These are phyloP conservation scores for Megaceryle torquata DNA, from an alignment of 2,113 vertebrate species.

Conservation along the genomic window DNA sequence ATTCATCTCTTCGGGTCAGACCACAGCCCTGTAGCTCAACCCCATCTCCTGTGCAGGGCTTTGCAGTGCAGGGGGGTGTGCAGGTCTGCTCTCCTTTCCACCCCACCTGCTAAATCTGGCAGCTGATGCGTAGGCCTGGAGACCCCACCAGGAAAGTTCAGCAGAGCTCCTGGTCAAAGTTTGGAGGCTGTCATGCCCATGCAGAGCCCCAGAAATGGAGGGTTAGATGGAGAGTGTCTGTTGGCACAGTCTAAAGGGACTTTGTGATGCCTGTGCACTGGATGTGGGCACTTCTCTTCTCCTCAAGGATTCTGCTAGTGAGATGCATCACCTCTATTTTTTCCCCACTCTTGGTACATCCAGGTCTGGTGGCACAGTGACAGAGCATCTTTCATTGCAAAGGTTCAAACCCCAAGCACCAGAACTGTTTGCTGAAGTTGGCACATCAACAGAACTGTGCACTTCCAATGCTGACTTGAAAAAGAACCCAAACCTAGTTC, in stretches of 20 bases:
- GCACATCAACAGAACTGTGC: not conserved
- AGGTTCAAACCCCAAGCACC: not conserved
- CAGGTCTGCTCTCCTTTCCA: not conserved
- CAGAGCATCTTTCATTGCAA: not conserved
- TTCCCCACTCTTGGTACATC: not conserved
- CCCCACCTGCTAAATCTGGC: not conserved
- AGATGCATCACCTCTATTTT: not conserved
- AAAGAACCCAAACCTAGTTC: not conserved
- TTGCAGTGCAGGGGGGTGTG: accelerated
- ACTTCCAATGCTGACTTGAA: not conserved
- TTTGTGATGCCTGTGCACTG: not conserved
- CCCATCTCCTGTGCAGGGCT: not conserved
- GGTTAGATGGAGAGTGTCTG: not conserved
- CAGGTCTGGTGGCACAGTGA: not conserved
- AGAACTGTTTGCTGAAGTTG: not conserved
- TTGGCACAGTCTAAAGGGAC: not conserved
- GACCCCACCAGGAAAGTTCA: not conserved
- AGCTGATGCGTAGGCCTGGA: not conserved
- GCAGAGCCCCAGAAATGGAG: not conserved
- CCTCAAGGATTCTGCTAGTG: not conserved
- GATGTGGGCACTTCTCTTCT: not conserved
- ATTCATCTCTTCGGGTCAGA: not conserved
- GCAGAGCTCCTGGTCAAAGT: not conserved
- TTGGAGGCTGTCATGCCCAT: not conserved
- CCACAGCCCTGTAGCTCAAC: not conserved